phyloP scores from a whole-genome alignment of 2,888 invertebrate species.

The Ectropis crepuscularia region DNA sequence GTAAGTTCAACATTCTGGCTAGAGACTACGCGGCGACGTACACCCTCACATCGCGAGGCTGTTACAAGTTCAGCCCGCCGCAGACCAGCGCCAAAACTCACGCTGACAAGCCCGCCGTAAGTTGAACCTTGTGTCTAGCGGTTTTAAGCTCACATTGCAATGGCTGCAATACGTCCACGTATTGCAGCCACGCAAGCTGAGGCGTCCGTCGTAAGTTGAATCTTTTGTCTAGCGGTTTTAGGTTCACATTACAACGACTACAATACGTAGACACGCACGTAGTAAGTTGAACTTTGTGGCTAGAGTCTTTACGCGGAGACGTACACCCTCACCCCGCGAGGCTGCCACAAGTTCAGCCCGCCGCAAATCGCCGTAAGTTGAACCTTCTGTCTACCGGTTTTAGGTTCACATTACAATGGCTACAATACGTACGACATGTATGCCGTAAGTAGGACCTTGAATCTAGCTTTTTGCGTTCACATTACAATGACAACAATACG shows the following conservation, averaged over 20 bases:
- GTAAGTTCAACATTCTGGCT: too few species aligned
- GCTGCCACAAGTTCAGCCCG: slow-evolving; percentile 91
- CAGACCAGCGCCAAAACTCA: slow-evolving; percentile 44
- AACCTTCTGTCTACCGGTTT: too few species aligned
- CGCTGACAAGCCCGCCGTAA: slow-evolving; percentile 42
- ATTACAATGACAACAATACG: too few species aligned
- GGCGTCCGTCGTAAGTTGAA: slow-evolving; percentile 43
- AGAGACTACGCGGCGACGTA: slow-evolving; percentile 88
- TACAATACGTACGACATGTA: slow-evolving; percentile 41
- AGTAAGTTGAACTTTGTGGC: too few species aligned
- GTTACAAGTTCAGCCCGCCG: slow-evolving; percentile 89
- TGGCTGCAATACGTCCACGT: too few species aligned
- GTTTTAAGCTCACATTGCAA: too few species aligned
- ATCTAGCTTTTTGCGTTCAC: too few species aligned
- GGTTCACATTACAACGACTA: too few species aligned
- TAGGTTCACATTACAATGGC: too few species aligned
- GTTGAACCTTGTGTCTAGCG: background rate
- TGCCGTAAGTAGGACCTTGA: slow-evolving; percentile 37
- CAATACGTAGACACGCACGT: too few species aligned
- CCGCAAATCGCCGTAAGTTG: slow-evolving; percentile 46
- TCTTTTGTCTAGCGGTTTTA: too few species aligned
- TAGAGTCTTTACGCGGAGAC: slow-evolving; percentile 85
- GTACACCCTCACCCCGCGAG: slow-evolving; percentile 89
- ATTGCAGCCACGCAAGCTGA: slow-evolving; percentile 42
- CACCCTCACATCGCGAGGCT: slow-evolving; percentile 89